These are phyloP conservation scores for Molossus molossus DNA, from an alignment of 2,797 vertebrate species.

Conservation along the genomic window DNA sequence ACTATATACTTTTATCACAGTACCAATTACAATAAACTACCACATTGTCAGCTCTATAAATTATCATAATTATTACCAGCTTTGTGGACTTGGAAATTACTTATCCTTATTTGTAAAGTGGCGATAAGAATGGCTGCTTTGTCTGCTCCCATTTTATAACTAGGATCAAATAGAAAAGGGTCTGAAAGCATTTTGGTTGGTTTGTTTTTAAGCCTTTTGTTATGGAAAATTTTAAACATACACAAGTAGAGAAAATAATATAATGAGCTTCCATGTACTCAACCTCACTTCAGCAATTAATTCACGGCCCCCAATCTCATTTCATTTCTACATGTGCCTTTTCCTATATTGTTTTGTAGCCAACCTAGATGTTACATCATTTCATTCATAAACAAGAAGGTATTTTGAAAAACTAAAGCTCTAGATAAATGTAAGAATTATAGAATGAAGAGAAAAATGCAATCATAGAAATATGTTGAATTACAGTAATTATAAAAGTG, in stretches of 20 bases:
- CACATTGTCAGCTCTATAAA: not conserved
- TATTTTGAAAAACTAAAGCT: slow-evolving; percentile 39
- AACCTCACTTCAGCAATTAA: slow-evolving; percentile 44
- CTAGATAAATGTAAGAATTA: slow-evolving; percentile 50
- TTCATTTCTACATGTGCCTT: not conserved
- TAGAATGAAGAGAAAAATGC: slow-evolving; percentile 7
- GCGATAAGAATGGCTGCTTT: slow-evolving; percentile 11
- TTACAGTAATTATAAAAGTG: slow-evolving; percentile 25
- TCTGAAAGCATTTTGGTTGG: slow-evolving; percentile 46
- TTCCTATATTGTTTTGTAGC: slow-evolving; percentile 31
- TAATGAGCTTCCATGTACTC: not conserved
- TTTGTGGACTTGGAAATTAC: slow-evolving; percentile 33
- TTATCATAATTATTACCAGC: slow-evolving; percentile 46
- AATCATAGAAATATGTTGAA: slow-evolving; percentile 16
- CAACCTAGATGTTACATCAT: slow-evolving; percentile 4
- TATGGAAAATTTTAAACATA: slow-evolving; percentile 25
- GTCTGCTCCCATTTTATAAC: not conserved
- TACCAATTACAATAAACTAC: slow-evolving; percentile 29
- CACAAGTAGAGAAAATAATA: not conserved
- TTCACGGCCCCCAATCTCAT: not conserved
- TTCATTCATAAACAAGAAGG: slow-evolving; percentile 52
- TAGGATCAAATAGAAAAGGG: slow-evolving; percentile 29
- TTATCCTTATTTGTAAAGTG: not conserved
- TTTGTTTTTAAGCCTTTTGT: slow-evolving; percentile 48
- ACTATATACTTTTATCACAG: slow-evolving; percentile 43